Evolutionary conservation across 2,113 vertebrate species (phyloP).

Genomic region (Oreotrochilus melanogaster): DNA sequence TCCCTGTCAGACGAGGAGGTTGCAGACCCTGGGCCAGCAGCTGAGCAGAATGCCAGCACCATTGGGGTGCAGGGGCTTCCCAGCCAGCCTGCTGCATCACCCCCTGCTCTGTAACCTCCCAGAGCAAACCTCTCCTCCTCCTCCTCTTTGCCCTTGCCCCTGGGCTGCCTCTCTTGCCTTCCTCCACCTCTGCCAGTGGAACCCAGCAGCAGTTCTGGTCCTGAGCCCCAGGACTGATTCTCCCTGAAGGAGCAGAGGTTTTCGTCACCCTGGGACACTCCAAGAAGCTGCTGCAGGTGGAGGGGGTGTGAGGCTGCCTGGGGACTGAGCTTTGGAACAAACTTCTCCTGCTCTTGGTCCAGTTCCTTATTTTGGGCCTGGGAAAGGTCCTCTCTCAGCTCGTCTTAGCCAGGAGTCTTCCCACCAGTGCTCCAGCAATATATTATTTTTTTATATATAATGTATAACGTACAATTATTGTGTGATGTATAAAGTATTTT

Average conservation of each 20-base stretch:
- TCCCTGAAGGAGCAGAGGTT: neutral
- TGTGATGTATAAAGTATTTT: neutral
- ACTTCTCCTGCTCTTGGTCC: neutral
- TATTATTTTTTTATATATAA: too few species aligned
- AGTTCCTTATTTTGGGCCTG: neutral
- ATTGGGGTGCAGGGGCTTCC: neutral
- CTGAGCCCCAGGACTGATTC: fast-evolving
- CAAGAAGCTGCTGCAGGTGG: neutral
- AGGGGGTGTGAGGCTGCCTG: neutral
- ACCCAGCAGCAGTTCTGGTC: neutral
- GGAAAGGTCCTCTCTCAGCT: fast-evolving
- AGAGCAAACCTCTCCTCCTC: neutral
- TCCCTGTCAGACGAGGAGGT: neutral
- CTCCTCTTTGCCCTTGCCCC: neutral
- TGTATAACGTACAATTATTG: too few species aligned
- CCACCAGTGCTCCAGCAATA: neutral
- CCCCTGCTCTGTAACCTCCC: neutral
- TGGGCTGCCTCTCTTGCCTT: fast-evolving
- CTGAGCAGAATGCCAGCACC: too few species aligned
- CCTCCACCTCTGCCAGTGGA: neutral
- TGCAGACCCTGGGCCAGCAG: too few species aligned
- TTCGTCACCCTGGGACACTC: neutral
- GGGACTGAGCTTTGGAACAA: neutral
- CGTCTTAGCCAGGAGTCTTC: neutral
- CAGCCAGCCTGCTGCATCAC: neutral